Conservation (phyloP, 1,140 invertebrate species). For the Drosophila burlai region DNA sequence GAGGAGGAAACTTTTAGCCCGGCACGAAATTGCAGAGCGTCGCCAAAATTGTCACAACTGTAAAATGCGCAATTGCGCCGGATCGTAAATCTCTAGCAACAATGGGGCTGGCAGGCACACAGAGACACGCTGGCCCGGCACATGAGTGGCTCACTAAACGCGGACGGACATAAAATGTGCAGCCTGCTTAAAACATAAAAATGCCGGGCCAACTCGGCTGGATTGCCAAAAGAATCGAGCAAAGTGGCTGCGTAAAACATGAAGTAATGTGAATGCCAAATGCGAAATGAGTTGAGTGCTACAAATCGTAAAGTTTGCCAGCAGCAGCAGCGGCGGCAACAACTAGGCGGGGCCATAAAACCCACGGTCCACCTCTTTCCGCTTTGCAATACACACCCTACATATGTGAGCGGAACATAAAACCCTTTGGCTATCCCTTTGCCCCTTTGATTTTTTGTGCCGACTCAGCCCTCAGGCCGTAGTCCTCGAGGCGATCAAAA, state of each 20-base stretch:
- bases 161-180: conserved; percentile 73
- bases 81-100: conserved; percentile 77
- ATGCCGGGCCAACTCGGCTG: conserved; percentile 54
- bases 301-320: conserved; percentile 75
- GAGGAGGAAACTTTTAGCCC: conserved; percentile 25
- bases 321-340: conserved; percentile 34
- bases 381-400: conserved; percentile 14
- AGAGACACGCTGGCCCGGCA: conserved; percentile 17
- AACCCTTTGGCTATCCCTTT: conserved; percentile 33
- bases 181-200: conserved; percentile 82
- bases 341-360: conserved; percentile 70
- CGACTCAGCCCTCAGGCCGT: conserved; percentile 13
- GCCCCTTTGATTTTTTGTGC: conserved; percentile 6
- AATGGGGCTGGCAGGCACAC: conserved; percentile 49
- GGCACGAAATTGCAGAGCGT: conserved; percentile 69
- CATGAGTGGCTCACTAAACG: conserved; percentile 78
- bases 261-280: conserved; percentile 77
- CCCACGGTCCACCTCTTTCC: conserved; percentile 1
- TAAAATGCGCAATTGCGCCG: conserved; percentile 81
- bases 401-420: conserved; percentile 39
- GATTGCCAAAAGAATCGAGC: conserved; percentile 57
- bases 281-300: conserved; percentile 82
- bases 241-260: conserved; percentile 81
- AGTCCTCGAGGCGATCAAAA: conserved; percentile 60
- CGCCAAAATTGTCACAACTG: conserved; percentile 81